Evolutionary conservation across 2,797 vertebrate species (phyloP).

Genomic region (Sphenodon punctatus): DNA sequence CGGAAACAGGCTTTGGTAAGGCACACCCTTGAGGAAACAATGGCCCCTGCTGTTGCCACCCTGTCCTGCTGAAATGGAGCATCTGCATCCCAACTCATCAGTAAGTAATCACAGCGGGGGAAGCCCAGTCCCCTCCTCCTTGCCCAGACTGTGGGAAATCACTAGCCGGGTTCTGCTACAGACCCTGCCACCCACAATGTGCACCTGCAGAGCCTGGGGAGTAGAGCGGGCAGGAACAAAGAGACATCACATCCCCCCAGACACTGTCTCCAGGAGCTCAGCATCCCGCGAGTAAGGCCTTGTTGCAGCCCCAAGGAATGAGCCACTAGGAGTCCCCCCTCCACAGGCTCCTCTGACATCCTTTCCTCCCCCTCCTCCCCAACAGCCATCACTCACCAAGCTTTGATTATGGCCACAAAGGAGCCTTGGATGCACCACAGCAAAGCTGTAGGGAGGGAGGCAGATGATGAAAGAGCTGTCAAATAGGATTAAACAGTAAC

Average conservation of each 20-base stretch:
- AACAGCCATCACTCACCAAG: conserved; percentile 69
- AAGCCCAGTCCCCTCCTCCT: background rate
- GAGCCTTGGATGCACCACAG: conserved; percentile 61
- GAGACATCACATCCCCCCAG: background rate
- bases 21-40: background rate
- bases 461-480: conserved; percentile 75
- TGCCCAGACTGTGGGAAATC: background rate
- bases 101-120: background rate
- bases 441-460: conserved; percentile 60
- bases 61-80: background rate
- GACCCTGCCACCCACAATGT: background rate
- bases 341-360: background rate
- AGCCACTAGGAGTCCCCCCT: background rate
- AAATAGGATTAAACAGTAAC: conserved; percentile 71
- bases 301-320: background rate
- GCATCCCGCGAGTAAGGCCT: fast-evolving
- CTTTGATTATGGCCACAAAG: conserved; percentile 74
- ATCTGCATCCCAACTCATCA: background rate
- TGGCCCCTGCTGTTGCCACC: background rate
- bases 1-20: background rate
- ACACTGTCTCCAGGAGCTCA: background rate
- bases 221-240: background rate
- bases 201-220: conserved; percentile 14
- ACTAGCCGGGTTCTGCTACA: background rate
- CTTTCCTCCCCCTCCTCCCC: background rate